A percentile compares a stretch with the other conserved stretches of the same genome.
phyloP scores from a whole-genome alignment of 2,797 vertebrate genomes.

The Syngnathus rostellatus region DNA sequence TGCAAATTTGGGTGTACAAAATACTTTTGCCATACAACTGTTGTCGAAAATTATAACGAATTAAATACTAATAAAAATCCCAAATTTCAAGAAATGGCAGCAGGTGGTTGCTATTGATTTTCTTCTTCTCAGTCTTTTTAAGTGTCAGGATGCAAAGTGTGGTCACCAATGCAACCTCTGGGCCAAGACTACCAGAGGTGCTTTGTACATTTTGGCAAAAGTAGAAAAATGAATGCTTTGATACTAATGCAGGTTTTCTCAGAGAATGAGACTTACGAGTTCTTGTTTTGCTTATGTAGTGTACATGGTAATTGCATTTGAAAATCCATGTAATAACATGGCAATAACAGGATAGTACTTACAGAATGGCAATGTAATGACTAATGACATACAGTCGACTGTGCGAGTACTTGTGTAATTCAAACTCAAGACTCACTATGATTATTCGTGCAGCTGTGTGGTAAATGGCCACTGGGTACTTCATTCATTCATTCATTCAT shows the following conservation, averaged over 20 bases:
- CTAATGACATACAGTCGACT: neutral
- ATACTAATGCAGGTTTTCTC: neutral
- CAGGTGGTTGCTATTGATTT: slow-evolving; percentile 5
- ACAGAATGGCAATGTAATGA: neutral
- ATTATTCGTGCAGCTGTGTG: neutral
- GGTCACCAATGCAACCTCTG: neutral
- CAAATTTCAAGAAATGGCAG: neutral
- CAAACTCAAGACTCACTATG: neutral
- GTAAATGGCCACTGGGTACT: neutral
- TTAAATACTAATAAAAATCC: neutral
- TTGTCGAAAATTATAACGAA: neutral
- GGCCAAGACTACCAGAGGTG: neutral
- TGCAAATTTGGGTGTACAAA: neutral
- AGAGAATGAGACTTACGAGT: neutral
- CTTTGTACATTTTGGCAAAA: neutral
- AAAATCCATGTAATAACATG: neutral
- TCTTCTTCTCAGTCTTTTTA: neutral
- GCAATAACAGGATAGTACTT: neutral
- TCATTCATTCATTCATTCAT: no score
- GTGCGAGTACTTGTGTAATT: neutral
- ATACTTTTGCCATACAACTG: neutral
- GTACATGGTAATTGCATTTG: neutral
- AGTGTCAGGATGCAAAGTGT: neutral
- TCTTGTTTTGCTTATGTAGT: neutral
- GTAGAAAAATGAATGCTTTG: neutral